A percentile compares a stretch with the other conserved stretches of the same genome.
These are phyloP conservation scores for Cavia porcellus DNA, from an alignment of 2,113 vertebrate species.

Conservation along the genomic window DNA sequence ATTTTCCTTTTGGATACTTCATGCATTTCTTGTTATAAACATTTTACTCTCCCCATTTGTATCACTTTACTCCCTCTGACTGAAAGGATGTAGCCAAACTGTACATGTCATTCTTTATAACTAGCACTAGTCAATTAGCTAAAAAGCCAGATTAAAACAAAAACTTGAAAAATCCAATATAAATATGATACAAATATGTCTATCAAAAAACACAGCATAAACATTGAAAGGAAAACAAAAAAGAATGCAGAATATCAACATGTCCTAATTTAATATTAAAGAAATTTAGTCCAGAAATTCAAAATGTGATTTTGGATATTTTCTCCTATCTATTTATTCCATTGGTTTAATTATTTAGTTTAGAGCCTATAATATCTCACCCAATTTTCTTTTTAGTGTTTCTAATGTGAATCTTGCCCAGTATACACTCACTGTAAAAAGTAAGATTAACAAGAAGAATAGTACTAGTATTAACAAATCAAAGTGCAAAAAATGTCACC, in stretches of 20 bases:
- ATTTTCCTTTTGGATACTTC: background rate
- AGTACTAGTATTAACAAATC: background rate
- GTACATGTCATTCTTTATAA: background rate
- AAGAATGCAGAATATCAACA: background rate
- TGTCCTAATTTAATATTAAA: constrained; percentile 7
- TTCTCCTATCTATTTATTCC: background rate
- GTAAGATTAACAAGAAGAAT: background rate
- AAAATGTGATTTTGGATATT: background rate
- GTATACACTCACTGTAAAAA: background rate
- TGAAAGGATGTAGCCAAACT: background rate
- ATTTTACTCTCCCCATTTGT: background rate
- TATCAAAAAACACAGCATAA: constrained; percentile 37
- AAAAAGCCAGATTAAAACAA: background rate
- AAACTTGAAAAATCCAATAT: background rate
- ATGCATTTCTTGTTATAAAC: background rate
- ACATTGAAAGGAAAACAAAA: background rate
- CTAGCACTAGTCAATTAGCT: background rate
- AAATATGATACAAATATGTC: background rate
- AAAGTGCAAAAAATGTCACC: background rate
- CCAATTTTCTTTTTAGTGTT: background rate
- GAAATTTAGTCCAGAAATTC: background rate
- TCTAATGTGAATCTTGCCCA: background rate
- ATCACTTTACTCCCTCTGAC: background rate
- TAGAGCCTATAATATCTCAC: background rate
- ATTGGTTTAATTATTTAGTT: background rate